Evolutionary conservation across 2,113 vertebrate species (phyloP).

Genomic region (Pseudonaja textilis): DNA sequence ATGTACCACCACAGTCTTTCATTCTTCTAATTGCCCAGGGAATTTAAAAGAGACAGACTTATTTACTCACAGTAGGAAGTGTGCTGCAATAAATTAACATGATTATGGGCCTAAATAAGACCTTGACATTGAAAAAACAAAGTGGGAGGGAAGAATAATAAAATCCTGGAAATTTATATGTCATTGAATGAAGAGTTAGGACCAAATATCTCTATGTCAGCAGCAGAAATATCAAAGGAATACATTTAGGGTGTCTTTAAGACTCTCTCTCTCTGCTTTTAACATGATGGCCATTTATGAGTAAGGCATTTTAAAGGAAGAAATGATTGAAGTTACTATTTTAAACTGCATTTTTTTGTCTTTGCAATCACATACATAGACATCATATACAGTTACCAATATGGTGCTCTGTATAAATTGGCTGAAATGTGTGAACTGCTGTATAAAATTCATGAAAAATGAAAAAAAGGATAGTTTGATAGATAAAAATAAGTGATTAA

Average conservation of each 20-base stretch:
- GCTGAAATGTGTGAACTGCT: neutral
- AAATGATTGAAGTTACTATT: neutral
- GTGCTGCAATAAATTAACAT: constrained; percentile 78
- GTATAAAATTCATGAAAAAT: neutral
- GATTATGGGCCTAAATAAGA: constrained; percentile 61
- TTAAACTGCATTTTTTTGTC: neutral
- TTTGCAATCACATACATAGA: neutral
- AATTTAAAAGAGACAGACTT: constrained; percentile 79
- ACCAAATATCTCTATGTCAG: neutral
- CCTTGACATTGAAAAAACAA: constrained; percentile 59
- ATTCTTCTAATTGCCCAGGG: constrained; percentile 79
- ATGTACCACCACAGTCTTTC: constrained; percentile 66
- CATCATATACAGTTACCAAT: neutral
- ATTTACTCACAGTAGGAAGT: constrained; percentile 79
- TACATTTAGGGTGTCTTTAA: neutral
- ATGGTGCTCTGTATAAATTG: neutral
- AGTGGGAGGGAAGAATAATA: neutral
- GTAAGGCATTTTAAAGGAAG: neutral
- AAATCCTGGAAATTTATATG: neutral
- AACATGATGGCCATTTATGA: constrained; percentile 1
- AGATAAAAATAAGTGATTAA: neutral
- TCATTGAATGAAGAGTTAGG: fast-evolving
- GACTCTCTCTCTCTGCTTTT: constrained; percentile 17
- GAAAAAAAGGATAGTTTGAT: neutral
- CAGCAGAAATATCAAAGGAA: neutral